These are phyloP conservation scores for Drosophila hawaiiensis DNA, from an alignment of 2,888 invertebrate species.

Conservation along the genomic window DNA sequence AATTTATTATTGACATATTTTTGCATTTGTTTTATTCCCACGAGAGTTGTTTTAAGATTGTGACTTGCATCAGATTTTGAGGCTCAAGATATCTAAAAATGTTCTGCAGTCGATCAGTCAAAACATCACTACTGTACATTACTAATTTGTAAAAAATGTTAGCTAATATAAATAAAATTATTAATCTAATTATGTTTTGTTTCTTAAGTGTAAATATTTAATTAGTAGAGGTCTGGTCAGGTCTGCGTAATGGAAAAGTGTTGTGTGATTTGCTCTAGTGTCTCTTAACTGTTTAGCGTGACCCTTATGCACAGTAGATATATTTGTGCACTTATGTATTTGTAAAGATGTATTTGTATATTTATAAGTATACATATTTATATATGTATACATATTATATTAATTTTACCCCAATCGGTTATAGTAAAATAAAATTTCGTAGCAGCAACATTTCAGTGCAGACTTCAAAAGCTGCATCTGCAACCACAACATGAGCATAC, in stretches of 20 bases:
- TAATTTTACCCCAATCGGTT: background rate
- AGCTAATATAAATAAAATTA: too few species aligned
- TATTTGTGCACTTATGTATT: background rate
- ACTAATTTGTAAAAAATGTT: too few species aligned
- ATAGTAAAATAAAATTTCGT: background rate
- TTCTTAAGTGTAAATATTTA: too few species aligned
- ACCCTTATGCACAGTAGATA: background rate
- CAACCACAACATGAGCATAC: background rate
- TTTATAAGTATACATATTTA: background rate
- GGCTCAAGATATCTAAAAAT: too few species aligned
- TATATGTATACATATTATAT: background rate
- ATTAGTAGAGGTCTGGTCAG: too few species aligned
- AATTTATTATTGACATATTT: background rate
- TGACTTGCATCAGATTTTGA: too few species aligned
- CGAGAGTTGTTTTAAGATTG: too few species aligned
- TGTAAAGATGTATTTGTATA: background rate
- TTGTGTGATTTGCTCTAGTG: background rate
- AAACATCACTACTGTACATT: too few species aligned
- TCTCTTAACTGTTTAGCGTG: background rate
- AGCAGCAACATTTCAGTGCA: background rate
- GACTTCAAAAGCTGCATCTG: background rate
- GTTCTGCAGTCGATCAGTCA: too few species aligned
- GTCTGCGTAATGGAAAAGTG: background rate
- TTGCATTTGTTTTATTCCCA: background rate
- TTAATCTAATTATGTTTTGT: too few species aligned